These are phyloP conservation scores for Pholis gunnellus DNA, from an alignment of 2,113 vertebrate genomes.

Conservation along the genomic window DNA sequence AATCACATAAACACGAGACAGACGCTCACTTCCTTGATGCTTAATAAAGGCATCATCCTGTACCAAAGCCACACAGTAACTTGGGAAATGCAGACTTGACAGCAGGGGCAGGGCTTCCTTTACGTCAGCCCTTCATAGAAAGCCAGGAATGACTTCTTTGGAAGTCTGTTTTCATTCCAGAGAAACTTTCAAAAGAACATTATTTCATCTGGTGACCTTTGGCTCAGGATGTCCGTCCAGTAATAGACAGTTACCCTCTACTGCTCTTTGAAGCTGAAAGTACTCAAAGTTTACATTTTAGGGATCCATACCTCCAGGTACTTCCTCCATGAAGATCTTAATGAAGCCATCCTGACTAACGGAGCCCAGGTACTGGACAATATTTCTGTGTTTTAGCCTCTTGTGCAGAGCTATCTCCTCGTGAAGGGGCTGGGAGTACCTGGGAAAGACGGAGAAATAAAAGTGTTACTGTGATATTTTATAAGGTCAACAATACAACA, in stretches of 20 bases:
- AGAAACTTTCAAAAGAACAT: neutral
- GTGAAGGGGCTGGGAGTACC: constrained; percentile 92
- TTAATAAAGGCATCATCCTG: neutral
- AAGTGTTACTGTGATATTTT: neutral
- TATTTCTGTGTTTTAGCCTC: constrained; percentile 91
- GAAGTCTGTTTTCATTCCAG: neutral
- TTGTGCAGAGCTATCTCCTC: constrained; percentile 95
- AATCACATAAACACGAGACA: constrained; percentile 6
- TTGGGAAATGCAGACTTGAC: neutral
- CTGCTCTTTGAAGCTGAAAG: neutral
- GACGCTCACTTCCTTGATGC: constrained; percentile 14
- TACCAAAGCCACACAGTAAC: neutral
- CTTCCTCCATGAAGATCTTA: constrained; percentile 98
- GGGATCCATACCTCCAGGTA: constrained; percentile 88
- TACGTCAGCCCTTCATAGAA: neutral
- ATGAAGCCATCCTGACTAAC: constrained; percentile 91
- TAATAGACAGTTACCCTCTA: neutral
- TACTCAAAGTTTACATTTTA: neutral
- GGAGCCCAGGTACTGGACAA: constrained; percentile 93
- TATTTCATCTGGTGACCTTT: neutral
- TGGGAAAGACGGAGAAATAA: constrained; percentile 52
- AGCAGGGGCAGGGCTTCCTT: neutral
- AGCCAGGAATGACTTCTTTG: neutral
- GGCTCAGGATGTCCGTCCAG: neutral
- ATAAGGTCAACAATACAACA: neutral